Evolutionary conservation across 1,140 invertebrate genomes (phyloP).

Genomic region (Capitella teleta): DNA sequence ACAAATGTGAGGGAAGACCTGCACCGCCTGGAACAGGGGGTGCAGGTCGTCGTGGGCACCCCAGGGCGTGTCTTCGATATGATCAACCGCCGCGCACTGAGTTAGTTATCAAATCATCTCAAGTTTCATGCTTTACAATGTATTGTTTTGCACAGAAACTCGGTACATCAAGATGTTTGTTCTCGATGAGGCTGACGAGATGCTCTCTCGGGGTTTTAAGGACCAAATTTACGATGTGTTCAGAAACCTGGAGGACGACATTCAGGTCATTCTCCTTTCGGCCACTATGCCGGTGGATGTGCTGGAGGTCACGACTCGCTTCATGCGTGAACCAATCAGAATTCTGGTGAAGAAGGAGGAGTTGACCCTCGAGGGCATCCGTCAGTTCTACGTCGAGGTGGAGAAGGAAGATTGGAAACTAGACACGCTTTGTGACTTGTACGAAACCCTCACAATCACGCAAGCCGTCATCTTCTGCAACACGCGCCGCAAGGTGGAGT

Average conservation of each 20-base stretch:
- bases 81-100: constrained; percentile 83
- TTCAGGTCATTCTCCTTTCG: constrained; percentile 52
- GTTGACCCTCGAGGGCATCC: constrained; percentile 88
- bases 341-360: constrained; percentile 45
- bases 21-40: constrained; percentile 78
- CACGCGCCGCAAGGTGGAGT: constrained; percentile 95
- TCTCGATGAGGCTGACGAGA: constrained; percentile 98
- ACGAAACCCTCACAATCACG: constrained; percentile 95
- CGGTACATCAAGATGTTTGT: constrained; percentile 91
- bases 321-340: constrained; percentile 16
- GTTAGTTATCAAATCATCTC: too few relatives aligned
- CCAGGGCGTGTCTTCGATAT: constrained; percentile 97
- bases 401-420: constrained; percentile 77
- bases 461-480: constrained; percentile 99
- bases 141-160: constrained; percentile 50
- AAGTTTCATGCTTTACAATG: neutral
- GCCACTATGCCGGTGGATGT: constrained; percentile 17
- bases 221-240: constrained; percentile 99
- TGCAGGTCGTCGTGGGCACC: constrained; percentile 96
- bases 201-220: constrained; percentile 98
- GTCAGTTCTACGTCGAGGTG: constrained; percentile 75
- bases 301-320: constrained; percentile 15
- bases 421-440: constrained; percentile 82
- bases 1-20: constrained; percentile 96
- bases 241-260: constrained; percentile 73